Base-by-base conservation (phyloP, 2,797 vertebrate genomes). In the Lates japonicus region DNA sequence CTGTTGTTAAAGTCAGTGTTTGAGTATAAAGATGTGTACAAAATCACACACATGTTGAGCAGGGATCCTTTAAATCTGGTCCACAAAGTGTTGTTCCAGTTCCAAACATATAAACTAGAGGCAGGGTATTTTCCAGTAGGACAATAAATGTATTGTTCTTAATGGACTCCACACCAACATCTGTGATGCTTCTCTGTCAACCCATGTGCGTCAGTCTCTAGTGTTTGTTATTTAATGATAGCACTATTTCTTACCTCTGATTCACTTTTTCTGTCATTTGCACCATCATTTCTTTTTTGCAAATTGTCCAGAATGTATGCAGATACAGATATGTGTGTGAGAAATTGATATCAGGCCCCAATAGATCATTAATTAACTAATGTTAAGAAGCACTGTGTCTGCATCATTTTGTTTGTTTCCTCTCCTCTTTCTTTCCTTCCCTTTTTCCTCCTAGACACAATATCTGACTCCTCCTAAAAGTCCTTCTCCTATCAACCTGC, bases 401-500 rank as follows among this genome's bases (percentile, higher is more conserved):
- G n/a, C 25, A n/a, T 8, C 70, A n/a, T 17, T 55, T 20, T 75
- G 5, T 29, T 49, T 54, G 2, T 0, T 54, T 19, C 29, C 35
- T 75, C 22, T 62, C 25, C 25, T 70, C 19, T 61, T 42, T 51
- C 35, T 44, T 61, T 42, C 13, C 8, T 55, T 49, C n/a, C 8
- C 25, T 19, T 67, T 61, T 39, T 12, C 48, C 33, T 74, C 25
- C 2, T 49, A 88, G 81, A 85, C 89, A 37, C 88, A 93, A 76
- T 86, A 86, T 70, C 80, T 89, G 85, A 89, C 81, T 73, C 69
- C 94, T 77, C 88, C 92, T 59, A 87, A 93, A 85, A 76, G 87
- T 37, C 82, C 85, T 44, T 96, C 95, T 81, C 95, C 95, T 77
- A 37, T 96, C 88, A 92, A 88, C 88, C 90, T 96, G 4, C 95